Percentiles rank a stretch among this genome's conserved stretches.
phyloP scores from a whole-genome alignment of 2,797 vertebrate species.

The Pantherophis vulpinus region DNA sequence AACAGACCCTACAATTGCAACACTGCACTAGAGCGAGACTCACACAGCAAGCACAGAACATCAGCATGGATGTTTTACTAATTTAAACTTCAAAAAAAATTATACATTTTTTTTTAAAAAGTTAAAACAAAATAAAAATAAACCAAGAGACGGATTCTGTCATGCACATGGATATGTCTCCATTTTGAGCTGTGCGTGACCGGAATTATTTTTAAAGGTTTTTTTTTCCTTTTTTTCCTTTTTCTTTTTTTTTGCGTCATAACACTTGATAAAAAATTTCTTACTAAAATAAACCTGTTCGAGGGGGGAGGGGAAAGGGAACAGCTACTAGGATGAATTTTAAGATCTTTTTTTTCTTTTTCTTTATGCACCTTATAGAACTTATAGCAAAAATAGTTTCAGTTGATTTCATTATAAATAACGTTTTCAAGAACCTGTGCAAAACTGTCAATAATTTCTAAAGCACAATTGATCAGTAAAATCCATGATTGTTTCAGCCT shows the following conservation, averaged over 20 bases:
- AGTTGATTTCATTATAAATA: slow-evolving; percentile 91
- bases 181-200: slow-evolving; percentile 79
- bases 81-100: slow-evolving; percentile 77
- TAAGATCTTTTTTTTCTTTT: slow-evolving; percentile 82
- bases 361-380: slow-evolving; percentile 90
- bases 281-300: slow-evolving; percentile 99
- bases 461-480: slow-evolving; percentile 90
- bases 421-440: slow-evolving; percentile 91
- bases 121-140: slow-evolving; percentile 63
- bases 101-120: slow-evolving; percentile 70
- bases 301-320: slow-evolving; percentile 63
- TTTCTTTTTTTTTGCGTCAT: slow-evolving; percentile 78
- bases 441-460: slow-evolving; percentile 91
- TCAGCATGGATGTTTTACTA: slow-evolving; percentile 78
- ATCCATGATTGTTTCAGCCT: slow-evolving; percentile 91
- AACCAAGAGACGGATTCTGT: slow-evolving; percentile 83
- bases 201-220: slow-evolving; percentile 63
- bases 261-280: slow-evolving; percentile 91
- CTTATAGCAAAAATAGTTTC: slow-evolving; percentile 95
- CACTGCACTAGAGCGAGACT: slow-evolving; percentile 90
- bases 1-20: slow-evolving; percentile 80
- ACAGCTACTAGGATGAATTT: slow-evolving; percentile 89
- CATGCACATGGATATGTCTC: slow-evolving; percentile 87
- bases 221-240: slow-evolving; percentile 71
- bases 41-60: slow-evolving; percentile 96